Percentiles rank a stretch among this genome's conserved stretches.
Evolutionary conservation across 2,888 invertebrate genomes (phyloP).

Genomic region (Ypsolopha sequella): DNA sequence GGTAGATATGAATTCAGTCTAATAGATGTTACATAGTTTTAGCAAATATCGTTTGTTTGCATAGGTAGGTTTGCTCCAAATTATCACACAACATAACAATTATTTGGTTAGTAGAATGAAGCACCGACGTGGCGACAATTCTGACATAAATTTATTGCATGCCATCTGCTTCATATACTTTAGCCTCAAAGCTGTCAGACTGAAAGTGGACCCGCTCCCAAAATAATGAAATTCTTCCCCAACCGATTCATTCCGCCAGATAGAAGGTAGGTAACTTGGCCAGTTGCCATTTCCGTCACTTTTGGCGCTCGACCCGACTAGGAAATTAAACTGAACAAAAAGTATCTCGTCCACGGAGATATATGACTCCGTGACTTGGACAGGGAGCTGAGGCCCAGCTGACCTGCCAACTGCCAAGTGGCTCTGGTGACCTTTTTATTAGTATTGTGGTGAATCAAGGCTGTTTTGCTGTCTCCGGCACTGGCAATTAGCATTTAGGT

Average conservation of each 20-base stretch:
- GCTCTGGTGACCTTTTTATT: not conserved
- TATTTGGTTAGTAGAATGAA: too few relatives aligned
- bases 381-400: conserved; percentile 10
- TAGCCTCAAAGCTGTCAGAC: too few relatives aligned
- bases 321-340: conserved; percentile 24
- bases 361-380: conserved; percentile 17
- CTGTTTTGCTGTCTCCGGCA: not conserved
- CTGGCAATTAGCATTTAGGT: too few relatives aligned
- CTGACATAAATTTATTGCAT: too few relatives aligned
- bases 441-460: not conserved
- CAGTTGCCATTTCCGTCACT: conserved; percentile 38
- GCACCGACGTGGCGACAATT: too few relatives aligned
- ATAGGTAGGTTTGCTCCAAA: too few relatives aligned
- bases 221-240: conserved; percentile 49
- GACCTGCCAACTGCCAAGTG: conserved; percentile 4
- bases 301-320: conserved; percentile 24
- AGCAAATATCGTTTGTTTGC: too few relatives aligned
- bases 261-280: conserved; percentile 36
- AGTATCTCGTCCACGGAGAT: conserved; percentile 17
- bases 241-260: conserved; percentile 29
- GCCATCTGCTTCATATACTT: too few relatives aligned
- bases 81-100: too few relatives aligned
- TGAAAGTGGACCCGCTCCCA: conserved; percentile 18
- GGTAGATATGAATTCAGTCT: too few relatives aligned
- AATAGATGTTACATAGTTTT: too few relatives aligned